phyloP scores from a whole-genome alignment of 2,797 vertebrate species.

The Sebastes wilsoni region DNA sequence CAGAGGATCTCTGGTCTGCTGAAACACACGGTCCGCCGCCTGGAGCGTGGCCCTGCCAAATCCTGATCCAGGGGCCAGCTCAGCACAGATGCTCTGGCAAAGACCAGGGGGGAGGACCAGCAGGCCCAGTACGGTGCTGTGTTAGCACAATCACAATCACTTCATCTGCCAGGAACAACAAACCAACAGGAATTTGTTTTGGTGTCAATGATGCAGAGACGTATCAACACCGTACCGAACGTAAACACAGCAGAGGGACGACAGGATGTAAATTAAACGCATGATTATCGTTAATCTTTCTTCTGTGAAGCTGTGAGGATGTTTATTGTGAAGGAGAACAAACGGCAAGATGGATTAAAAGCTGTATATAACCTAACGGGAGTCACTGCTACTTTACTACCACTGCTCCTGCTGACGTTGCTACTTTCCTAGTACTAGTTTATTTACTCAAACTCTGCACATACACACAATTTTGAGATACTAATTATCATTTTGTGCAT shows the following conservation, averaged over 20 bases:
- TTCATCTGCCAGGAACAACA: constrained; percentile 30
- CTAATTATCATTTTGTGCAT: background rate
- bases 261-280: background rate
- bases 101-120: background rate
- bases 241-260: background rate
- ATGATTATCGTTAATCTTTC: background rate
- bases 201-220: constrained; percentile 4
- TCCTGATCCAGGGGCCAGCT: constrained; percentile 32
- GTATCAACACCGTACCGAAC: background rate
- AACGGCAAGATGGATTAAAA: background rate
- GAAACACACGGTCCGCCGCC: constrained; percentile 13
- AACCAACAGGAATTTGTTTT: constrained; percentile 23
- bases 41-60: constrained; percentile 1
- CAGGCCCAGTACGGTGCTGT: background rate
- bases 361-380: background rate
- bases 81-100: constrained; percentile 53
- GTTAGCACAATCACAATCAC: constrained; percentile 10
- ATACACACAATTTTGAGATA: background rate
- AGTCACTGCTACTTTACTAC: background rate
- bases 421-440: background rate
- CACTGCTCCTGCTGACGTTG: background rate
- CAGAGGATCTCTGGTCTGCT: constrained; percentile 4
- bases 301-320: background rate
- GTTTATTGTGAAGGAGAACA: background rate
- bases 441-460: background rate